Conservation (phyloP, 2,888 invertebrate genomes). For the Pimpla rufipes region DNA sequence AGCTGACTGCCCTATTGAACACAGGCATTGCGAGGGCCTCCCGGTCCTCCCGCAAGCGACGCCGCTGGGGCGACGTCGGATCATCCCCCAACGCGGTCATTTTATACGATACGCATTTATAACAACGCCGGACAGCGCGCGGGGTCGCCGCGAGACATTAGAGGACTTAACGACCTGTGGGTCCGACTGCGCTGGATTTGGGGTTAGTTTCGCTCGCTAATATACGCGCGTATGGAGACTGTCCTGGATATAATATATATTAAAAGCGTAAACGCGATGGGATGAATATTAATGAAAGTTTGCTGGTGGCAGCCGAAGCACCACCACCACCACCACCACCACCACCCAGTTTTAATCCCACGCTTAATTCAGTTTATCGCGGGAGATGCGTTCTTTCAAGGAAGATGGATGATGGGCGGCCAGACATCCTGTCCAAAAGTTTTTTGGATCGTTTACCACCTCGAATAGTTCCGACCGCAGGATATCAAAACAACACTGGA, state of each 20-base stretch:
- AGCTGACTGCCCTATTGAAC: slow-evolving; percentile 36
- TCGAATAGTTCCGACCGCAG: neutral
- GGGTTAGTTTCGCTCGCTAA: slow-evolving; percentile 41
- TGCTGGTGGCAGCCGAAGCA: slow-evolving; percentile 5
- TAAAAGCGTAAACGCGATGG: slow-evolving; percentile 54
- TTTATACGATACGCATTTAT: slow-evolving; percentile 69
- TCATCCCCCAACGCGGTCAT: slow-evolving; percentile 63
- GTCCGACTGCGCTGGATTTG: slow-evolving; percentile 22
- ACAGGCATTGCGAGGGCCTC: slow-evolving; percentile 51
- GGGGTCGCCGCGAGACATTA: slow-evolving; percentile 51
- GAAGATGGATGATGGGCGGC: neutral
- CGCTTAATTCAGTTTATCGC: slow-evolving; percentile 52
- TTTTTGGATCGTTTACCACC: neutral
- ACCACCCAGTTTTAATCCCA: slow-evolving; percentile 45
- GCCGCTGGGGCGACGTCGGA: neutral
- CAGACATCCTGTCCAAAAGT: neutral
- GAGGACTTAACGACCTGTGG: slow-evolving; percentile 54
- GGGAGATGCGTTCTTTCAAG: slow-evolving; percentile 17
- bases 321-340: neutral
- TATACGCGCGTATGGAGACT: slow-evolving; percentile 41
- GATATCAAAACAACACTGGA: neutral
- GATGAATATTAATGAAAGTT: slow-evolving; percentile 63
- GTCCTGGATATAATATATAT: slow-evolving; percentile 53
- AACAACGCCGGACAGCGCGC: slow-evolving; percentile 42
- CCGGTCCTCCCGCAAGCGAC: slow-evolving; percentile 30